Percentiles rank a stretch among this genome's conserved stretches.
Evolutionary conservation across 2,888 invertebrate genomes (phyloP).

Genomic region (Nomada goodeniana): DNA sequence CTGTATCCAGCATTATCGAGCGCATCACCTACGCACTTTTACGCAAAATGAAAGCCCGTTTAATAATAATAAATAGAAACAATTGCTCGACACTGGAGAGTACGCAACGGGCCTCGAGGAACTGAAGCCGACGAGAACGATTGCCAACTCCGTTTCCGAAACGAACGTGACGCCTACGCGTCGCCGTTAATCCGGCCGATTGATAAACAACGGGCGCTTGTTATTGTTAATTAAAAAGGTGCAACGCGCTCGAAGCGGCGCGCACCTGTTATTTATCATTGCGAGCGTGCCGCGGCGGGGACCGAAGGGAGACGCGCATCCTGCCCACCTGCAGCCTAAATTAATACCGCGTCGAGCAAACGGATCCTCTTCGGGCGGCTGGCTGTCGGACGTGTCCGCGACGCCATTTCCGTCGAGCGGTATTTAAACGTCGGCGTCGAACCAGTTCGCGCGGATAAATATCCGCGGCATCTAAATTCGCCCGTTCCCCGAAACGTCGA

Average conservation of each 20-base stretch:
- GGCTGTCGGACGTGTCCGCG: neutral
- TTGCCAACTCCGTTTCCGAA: neutral
- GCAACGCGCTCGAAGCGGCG: neutral
- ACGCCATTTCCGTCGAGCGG: neutral
- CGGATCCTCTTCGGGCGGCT: neutral
- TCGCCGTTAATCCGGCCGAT: neutral
- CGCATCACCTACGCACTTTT: no score
- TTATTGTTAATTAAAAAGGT: constrained; percentile 30
- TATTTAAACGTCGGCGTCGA: neutral
- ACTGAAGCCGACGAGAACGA: no score
- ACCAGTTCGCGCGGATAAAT: no score
- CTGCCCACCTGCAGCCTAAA: constrained; percentile 31
- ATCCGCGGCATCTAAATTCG: no score
- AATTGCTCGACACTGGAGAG: no score
- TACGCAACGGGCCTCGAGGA: no score
- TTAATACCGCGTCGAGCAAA: constrained; percentile 32
- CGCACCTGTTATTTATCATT: constrained; percentile 52
- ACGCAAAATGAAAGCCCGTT: no score
- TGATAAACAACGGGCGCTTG: neutral
- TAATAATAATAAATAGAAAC: no score
- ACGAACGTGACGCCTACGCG: neutral
- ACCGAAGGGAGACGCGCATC: constrained; percentile 4
- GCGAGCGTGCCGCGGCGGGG: neutral
- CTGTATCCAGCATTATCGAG: no score
- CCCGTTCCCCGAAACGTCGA: no score